phyloP scores from a whole-genome alignment of 2,797 vertebrate genomes.

The Champsocephalus esox region DNA sequence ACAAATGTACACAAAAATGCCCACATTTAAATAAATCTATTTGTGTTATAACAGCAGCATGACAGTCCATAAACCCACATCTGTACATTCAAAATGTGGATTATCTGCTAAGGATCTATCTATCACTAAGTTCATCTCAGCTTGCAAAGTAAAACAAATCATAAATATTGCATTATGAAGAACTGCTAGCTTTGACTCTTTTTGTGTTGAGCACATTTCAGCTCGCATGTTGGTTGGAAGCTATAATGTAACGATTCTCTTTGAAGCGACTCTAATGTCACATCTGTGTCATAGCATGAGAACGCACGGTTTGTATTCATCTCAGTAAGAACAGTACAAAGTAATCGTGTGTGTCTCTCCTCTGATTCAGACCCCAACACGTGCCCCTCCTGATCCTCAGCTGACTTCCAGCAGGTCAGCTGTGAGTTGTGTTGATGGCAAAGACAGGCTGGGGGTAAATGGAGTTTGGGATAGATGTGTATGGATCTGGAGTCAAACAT shows the following conservation, averaged over 20 bases:
- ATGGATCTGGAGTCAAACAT: slow-evolving; percentile 75
- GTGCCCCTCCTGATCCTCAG: not conserved
- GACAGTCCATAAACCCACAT: not conserved
- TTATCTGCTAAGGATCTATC: not conserved
- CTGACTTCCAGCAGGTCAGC: slow-evolving; percentile 37
- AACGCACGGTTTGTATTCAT: not conserved
- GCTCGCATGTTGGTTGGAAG: slow-evolving; percentile 8
- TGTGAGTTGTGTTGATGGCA: slow-evolving; percentile 29
- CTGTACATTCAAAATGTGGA: slow-evolving; percentile 1
- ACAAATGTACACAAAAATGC: not conserved
- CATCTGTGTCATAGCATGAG: slow-evolving; percentile 6
- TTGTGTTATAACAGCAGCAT: not conserved
- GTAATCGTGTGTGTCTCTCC: not conserved
- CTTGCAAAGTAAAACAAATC: not conserved
- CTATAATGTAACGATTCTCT: slow-evolving; percentile 35
- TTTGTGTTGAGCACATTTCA: not conserved
- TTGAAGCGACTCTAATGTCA: slow-evolving; percentile 21
- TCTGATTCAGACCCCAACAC: not conserved
- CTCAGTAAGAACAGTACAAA: not conserved
- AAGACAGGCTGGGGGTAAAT: not conserved
- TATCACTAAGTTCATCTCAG: not conserved
- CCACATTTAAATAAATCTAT: not conserved
- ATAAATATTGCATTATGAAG: not conserved
- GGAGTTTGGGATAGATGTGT: slow-evolving; percentile 48
- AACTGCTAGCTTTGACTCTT: not conserved